Percentiles rank a stretch among this genome's conserved stretches.
Evolutionary conservation across 2,888 invertebrate species (phyloP).

Genomic region (Morpho achilles): DNA sequence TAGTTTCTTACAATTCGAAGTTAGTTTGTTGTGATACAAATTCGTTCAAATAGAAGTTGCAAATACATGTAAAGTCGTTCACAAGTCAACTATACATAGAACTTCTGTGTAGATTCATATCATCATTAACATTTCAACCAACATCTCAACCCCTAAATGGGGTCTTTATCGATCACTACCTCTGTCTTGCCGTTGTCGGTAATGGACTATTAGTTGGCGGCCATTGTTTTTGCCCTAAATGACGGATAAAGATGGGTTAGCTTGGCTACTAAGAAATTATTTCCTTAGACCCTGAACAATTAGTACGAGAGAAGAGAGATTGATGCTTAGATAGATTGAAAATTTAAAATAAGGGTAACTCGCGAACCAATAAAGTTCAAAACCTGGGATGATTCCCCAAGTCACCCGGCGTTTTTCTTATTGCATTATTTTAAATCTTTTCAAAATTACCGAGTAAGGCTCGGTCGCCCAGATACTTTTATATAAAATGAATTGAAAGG

Average conservation of each 20-base stretch:
- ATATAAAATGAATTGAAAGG: background rate
- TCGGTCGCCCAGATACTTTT: too few species aligned
- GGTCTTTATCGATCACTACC: constrained; percentile 62
- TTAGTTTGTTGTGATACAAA: too few species aligned
- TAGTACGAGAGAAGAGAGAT: too few species aligned
- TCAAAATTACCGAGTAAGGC: too few species aligned
- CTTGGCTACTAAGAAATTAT: constrained; percentile 14
- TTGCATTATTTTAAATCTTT: too few species aligned
- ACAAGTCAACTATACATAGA: constrained; percentile 54
- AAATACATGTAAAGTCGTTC: constrained; percentile 8
- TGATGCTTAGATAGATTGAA: too few species aligned
- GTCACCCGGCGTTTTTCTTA: too few species aligned
- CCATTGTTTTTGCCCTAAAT: constrained; percentile 61
- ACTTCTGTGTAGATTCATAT: constrained; percentile 40
- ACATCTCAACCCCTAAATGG: constrained; percentile 44
- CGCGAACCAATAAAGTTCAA: too few species aligned
- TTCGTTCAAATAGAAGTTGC: too few species aligned
- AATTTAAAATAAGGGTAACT: too few species aligned
- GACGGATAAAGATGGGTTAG: constrained; percentile 43
- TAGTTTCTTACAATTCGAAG: too few species aligned
- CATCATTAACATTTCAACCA: constrained; percentile 44
- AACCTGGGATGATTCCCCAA: too few species aligned
- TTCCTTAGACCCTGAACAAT: background rate
- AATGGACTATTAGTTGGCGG: constrained; percentile 52
- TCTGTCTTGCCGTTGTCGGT: constrained; percentile 68